Evolutionary conservation across 2,113 vertebrate genomes (phyloP), one percentile per base, ranked within the genome.

Genomic region (Paracanthobrama guichenoti): DNA sequence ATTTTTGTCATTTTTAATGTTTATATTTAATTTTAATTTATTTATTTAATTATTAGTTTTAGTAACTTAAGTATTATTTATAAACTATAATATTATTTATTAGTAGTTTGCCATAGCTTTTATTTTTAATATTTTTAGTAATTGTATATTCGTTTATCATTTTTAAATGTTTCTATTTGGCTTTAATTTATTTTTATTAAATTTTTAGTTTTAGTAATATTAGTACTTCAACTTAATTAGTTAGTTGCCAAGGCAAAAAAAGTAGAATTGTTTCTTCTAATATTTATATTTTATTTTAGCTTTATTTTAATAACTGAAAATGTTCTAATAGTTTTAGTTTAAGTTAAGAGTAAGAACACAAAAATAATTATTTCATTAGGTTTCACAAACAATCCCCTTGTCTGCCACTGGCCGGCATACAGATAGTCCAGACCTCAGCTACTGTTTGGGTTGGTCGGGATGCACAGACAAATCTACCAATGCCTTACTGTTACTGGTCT

Each of bases 321-420:
- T 2, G 1, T 66, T 66, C 18, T 31, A 18, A 66, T 31, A 66
- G 62, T 18, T 66, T 66, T 66, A 31, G 5, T 66, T 66, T 31
- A 28, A 66, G 26, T 66, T 31, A 66, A 64, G 13, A 64, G 14
- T 28, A 64, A 64, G 24, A 62, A 1, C 24, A 28, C 59, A 62
- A 16, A 12, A 62, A 62, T 6, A 62, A 62, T 62, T 6, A 62
- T 0, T 14, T 31, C 28, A 31, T 31, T 31, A 31, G 26, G 6
- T 64, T 64, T 31, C 14, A 66, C 62, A 67, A 67, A 67, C 64
- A 67, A 31, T 66, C 28, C 18, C 62, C 62, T 66, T 20, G 64
- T 66, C 28, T 66, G 28, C 28, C 28, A 66, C 7, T 66, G 28
- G 16, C 31, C 62, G 0, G 18, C 50, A 66, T 71, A n/a, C 67